Percentiles rank a stretch among this genome's conserved stretches.
Evolutionary conservation across 53 echinoderm and acorn worm species (phyloP).

Genomic region (Temnopleurus reevesii): DNA sequence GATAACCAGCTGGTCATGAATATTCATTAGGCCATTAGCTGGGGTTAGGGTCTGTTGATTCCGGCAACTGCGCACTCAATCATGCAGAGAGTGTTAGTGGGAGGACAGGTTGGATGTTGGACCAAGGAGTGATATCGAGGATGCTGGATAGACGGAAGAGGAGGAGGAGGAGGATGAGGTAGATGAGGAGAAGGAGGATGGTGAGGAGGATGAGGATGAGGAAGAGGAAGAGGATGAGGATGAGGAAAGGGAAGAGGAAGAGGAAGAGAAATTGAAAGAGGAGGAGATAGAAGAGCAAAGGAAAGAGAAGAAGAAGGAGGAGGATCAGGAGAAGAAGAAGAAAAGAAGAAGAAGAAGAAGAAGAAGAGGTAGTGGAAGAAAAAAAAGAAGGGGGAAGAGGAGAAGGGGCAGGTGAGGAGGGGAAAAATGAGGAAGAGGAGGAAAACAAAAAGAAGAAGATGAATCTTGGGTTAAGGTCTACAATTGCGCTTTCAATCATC

Average conservation of each 20-base stretch:
- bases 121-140: neutral
- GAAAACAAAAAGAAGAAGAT: neutral
- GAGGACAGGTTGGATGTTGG: neutral
- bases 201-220: neutral
- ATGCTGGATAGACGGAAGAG: neutral
- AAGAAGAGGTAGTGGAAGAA: neutral
- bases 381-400: neutral
- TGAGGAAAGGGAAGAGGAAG: neutral
- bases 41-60: constrained; percentile 44
- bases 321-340: too few relatives aligned
- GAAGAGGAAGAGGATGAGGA: neutral
- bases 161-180: neutral
- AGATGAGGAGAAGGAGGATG: neutral
- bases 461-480: constrained; percentile 10
- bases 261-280: neutral
- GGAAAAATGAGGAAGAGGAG: neutral
- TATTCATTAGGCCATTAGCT: constrained; percentile 55
- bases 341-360: too few relatives aligned
- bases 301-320: neutral
- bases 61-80: constrained; percentile 16
- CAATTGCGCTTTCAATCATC: constrained; percentile 26
- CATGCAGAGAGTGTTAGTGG: neutral
- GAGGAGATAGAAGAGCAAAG: neutral
- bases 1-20: constrained; percentile 54
- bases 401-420: neutral